Conservation (phyloP, 2,113 vertebrate genomes). For the Guaruba guarouba region DNA sequence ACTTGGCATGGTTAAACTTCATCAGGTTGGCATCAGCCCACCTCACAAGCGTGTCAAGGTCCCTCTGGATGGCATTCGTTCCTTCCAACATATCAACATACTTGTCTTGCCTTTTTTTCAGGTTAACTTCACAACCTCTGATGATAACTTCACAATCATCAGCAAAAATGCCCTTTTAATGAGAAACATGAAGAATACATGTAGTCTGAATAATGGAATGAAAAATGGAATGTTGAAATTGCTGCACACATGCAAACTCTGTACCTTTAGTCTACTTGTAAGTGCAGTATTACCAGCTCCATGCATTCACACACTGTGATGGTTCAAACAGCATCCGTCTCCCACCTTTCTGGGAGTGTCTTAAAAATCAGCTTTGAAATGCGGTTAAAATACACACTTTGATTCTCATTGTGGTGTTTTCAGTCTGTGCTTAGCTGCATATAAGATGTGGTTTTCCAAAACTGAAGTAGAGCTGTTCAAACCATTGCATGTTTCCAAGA, state of each 20-base stretch:
- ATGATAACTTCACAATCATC: background rate
- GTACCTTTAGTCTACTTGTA: background rate
- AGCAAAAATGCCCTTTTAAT: background rate
- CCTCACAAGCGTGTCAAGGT: too few species aligned
- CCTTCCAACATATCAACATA: too few species aligned
- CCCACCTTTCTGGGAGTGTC: background rate
- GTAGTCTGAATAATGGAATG: background rate
- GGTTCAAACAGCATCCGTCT: background rate
- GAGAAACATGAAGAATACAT: background rate
- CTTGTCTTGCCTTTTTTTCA: background rate
- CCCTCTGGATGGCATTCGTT: too few species aligned
- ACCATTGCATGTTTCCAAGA: background rate
- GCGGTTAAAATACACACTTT: background rate
- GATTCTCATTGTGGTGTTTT: background rate
- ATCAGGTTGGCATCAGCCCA: too few species aligned
- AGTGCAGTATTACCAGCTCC: background rate
- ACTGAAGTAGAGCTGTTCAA: background rate
- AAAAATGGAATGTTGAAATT: background rate
- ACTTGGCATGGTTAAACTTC: too few species aligned
- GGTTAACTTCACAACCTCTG: background rate
- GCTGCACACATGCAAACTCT: accelerated
- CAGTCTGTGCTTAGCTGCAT: background rate
- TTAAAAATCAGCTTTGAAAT: background rate
- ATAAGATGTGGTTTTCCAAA: background rate
- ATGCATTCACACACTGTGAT: accelerated